These are phyloP conservation scores for Escarpia spicata DNA, from an alignment of 2,888 invertebrate species.

Conservation along the genomic window DNA sequence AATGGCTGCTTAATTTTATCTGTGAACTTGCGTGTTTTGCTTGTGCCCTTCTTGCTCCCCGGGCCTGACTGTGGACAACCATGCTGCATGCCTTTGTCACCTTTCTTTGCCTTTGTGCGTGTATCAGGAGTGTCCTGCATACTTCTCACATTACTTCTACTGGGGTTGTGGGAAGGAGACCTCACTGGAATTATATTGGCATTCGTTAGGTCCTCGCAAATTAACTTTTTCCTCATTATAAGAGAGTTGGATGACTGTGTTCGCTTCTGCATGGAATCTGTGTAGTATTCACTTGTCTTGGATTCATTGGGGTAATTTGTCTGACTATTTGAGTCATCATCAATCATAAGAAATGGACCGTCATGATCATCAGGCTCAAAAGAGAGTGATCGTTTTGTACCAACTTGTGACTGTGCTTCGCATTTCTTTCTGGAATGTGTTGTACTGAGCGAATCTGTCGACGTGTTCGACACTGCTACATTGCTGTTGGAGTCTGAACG, in stretches of 20 bases:
- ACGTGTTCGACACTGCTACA: neutral
- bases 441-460: neutral
- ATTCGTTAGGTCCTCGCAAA: neutral
- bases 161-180: conserved; percentile 11
- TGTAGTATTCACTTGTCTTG: neutral
- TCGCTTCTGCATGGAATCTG: neutral
- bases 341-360: neutral
- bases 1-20: neutral
- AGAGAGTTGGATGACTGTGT: neutral
- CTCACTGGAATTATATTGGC: neutral
- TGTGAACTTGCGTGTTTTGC: conserved; percentile 10
- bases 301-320: neutral
- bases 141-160: neutral
- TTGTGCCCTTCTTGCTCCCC: neutral
- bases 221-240: conserved; percentile 4
- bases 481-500: neutral
- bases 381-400: conserved; percentile 7
- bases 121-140: neutral
- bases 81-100: neutral
- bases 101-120: neutral
- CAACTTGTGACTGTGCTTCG: neutral
- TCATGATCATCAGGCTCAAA: conserved; percentile 13
- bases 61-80: neutral
- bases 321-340: neutral
- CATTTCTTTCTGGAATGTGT: neutral